Percentiles rank a stretch among this genome's conserved stretches.
phyloP scores from a whole-genome alignment of 2,113 vertebrate species.

The Trochalopteron elliotii region DNA sequence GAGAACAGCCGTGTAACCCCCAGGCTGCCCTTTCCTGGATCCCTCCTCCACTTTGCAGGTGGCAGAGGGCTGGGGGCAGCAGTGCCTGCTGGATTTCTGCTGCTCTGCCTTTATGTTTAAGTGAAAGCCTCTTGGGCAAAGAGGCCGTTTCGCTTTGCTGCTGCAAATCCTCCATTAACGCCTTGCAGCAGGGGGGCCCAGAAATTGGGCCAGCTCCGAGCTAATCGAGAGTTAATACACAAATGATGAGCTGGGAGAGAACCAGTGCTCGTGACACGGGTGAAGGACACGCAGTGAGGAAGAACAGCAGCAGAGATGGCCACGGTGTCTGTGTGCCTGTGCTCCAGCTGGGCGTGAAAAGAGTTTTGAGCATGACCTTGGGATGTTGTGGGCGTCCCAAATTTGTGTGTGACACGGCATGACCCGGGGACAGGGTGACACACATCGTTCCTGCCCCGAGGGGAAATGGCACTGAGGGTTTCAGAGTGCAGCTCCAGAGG shows the following conservation, averaged over 20 bases:
- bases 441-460: rapidly evolving
- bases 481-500: rapidly evolving
- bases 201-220: slow-evolving; percentile 11
- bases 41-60: rapidly evolving
- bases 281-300: neutral
- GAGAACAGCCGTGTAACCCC: rapidly evolving
- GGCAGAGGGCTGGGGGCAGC: neutral
- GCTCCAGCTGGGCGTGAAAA: neutral
- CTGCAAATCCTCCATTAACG: slow-evolving; percentile 17
- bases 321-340: rapidly evolving
- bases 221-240: slow-evolving; percentile 12
- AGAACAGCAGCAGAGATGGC: neutral
- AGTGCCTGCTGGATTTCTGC: neutral
- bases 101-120: neutral
- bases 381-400: neutral
- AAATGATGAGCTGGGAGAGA: neutral
- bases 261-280: rapidly evolving
- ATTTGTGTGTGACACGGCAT: rapidly evolving
- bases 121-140: slow-evolving; percentile 4
- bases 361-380: rapidly evolving
- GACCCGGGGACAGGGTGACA: rapidly evolving
- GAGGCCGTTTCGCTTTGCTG: neutral
- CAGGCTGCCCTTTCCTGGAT: neutral
- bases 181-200: slow-evolving; percentile 2
- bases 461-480: rapidly evolving